Base-by-base conservation (phyloP, 2,888 invertebrate species). In the Tetragonula carbonaria region DNA sequence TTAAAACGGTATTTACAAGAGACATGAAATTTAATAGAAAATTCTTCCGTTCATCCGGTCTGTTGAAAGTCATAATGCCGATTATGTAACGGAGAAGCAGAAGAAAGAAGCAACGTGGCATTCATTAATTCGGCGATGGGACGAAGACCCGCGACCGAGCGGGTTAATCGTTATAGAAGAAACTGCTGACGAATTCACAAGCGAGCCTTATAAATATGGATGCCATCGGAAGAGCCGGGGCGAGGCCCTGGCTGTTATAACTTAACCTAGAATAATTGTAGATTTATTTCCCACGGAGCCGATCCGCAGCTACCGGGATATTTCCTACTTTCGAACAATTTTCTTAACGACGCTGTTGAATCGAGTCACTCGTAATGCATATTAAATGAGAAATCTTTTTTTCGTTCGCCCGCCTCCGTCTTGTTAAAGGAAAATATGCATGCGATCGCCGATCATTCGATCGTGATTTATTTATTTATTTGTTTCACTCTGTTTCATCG, bases 131-230 rank as follows among this genome's bases (percentile, higher is more conserved):
- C 87, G 88, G 66, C 55, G 66, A 65, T 23, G 51, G 74, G 23
- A 84, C 77, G 86, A 78, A 70, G 80, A 67, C 77, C 45, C 77
- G 84, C 78, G 88, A 88, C 8, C 83, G 87, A 84, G 84, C 85
- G 85, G 87, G 87, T 88, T 89, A 89, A 90, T 91, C 90, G 91
- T 91, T 90, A 89, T 85, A 88, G 86, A 86, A 88, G 88, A 81
- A 84, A 87, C 78, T 81, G 86, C 85, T 81, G 86, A 87, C 83
- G 83, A 87, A 87, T 87, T 86, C 83, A 87, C 70, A 57, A 72
- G 83, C 70, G 62, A 71, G 71, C 63, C 74, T 84, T 87, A 90
- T 90, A 90, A 88, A 90, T 90, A 90, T 88, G 90, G 84, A 90
- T 88, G 83, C 45, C 57, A 18, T 59, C 59, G 59, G 59, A 66